A percentile compares a stretch with the other conserved stretches of the same genome.
Evolutionary conservation across 2,797 vertebrate species (phyloP).

Genomic region (Hapalemur alaotrensis): DNA sequence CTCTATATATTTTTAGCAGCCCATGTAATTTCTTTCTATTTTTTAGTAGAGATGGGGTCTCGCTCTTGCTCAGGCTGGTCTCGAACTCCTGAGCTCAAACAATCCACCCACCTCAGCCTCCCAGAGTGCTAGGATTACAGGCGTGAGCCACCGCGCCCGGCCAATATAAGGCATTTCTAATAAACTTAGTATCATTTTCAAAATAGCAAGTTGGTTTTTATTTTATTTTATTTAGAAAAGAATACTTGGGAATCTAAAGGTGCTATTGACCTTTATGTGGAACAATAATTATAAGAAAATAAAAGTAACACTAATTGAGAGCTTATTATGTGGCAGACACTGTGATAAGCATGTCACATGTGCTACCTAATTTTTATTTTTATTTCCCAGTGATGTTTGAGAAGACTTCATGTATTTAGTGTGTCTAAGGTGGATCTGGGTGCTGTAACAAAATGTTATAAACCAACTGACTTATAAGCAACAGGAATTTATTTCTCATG

Average conservation of each 20-base stretch:
- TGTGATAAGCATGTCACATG: background rate
- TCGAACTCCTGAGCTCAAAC: too few relatives aligned
- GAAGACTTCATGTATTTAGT: background rate
- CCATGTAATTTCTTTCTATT: too few relatives aligned
- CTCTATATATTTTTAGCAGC: too few relatives aligned
- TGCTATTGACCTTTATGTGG: background rate
- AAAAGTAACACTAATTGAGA: background rate
- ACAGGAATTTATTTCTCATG: too few relatives aligned
- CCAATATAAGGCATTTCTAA: background rate
- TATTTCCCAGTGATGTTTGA: background rate
- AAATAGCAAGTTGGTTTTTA: background rate
- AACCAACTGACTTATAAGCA: background rate
- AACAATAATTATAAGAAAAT: background rate
- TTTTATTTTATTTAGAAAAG: background rate
- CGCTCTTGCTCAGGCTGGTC: too few relatives aligned
- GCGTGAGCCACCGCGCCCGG: too few relatives aligned
- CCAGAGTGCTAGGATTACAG: too few relatives aligned
- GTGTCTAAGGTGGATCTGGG: fast-evolving
- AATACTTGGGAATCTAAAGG: background rate
- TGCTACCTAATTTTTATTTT: background rate
- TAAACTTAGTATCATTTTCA: background rate
- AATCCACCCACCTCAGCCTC: too few relatives aligned
- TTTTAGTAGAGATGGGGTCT: too few relatives aligned
- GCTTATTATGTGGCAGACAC: background rate
- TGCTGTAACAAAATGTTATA: background rate